Conservation (phyloP, 2,113 vertebrate genomes). For the Equus quagga region DNA sequence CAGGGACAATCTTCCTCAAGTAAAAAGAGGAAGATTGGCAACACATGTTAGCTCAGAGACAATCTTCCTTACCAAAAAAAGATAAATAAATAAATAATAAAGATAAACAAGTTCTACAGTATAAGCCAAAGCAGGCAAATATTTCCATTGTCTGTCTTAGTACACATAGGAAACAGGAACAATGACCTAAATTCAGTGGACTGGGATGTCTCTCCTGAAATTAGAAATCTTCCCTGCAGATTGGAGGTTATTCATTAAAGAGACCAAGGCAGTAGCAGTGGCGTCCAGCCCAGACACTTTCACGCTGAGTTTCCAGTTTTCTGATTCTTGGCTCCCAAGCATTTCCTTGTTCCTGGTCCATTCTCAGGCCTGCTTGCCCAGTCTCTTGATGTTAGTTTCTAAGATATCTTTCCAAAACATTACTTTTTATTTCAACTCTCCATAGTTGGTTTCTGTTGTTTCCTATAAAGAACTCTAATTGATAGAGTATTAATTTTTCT, state of each 20-base stretch:
- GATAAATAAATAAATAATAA: neutral
- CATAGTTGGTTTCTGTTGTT: neutral
- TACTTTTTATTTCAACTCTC: neutral
- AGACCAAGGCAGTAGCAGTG: neutral
- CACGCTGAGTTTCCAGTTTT: neutral
- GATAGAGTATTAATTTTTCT: constrained; percentile 4
- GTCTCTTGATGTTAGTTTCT: neutral
- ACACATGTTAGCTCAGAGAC: too few relatives aligned
- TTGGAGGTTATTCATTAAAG: neutral
- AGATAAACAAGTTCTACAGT: neutral
- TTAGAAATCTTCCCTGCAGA: neutral
- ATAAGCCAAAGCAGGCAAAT: neutral
- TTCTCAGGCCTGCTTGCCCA: neutral
- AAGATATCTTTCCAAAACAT: neutral
- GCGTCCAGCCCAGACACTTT: neutral
- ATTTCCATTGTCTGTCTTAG: neutral
- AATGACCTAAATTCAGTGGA: neutral
- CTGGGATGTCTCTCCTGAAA: neutral
- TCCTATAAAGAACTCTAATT: neutral
- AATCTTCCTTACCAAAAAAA: too few relatives aligned
- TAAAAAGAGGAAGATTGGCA: too few relatives aligned
- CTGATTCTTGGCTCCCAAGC: neutral
- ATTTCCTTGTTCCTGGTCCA: neutral
- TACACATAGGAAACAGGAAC: neutral
- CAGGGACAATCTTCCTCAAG: too few relatives aligned